These are phyloP conservation scores for Cryptocephalus moraei DNA, from an alignment of 2,888 invertebrate species.

Conservation along the genomic window DNA sequence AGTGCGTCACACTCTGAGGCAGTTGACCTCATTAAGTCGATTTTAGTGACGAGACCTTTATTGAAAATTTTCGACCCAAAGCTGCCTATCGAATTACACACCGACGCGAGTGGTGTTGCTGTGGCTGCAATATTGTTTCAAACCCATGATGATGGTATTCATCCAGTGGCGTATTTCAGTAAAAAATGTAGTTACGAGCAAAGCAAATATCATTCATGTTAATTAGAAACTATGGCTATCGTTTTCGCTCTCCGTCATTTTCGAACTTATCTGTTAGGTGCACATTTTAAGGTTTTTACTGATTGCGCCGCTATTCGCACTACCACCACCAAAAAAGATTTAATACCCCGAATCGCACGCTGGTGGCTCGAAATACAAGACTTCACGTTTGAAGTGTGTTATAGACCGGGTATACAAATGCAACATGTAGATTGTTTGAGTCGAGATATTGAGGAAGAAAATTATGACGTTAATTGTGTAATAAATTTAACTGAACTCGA, in stretches of 20 bases:
- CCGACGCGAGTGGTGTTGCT: background rate
- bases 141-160: background rate
- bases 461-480: too few species aligned
- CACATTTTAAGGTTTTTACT: constrained; percentile 4
- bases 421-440: constrained; percentile 14
- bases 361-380: constrained; percentile 18
- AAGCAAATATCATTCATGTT: background rate
- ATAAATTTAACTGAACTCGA: too few species aligned
- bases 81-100: background rate
- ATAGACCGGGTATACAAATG: constrained; percentile 5
- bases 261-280: background rate
- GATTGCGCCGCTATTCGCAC: constrained; percentile 13
- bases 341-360: constrained; percentile 14
- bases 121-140: background rate
- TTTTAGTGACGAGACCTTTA: background rate
- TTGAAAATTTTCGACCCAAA: background rate
- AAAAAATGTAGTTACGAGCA: background rate
- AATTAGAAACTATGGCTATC: background rate
- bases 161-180: background rate
- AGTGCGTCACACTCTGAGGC: too few species aligned
- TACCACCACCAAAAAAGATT: constrained; percentile 12
- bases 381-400: constrained; percentile 11
- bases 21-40: background rate
- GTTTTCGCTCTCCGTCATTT: too few species aligned
- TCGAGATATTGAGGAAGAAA: too few species aligned